Conservation (phyloP, 2,113 vertebrate species). For the Scartelaos histophorus region DNA sequence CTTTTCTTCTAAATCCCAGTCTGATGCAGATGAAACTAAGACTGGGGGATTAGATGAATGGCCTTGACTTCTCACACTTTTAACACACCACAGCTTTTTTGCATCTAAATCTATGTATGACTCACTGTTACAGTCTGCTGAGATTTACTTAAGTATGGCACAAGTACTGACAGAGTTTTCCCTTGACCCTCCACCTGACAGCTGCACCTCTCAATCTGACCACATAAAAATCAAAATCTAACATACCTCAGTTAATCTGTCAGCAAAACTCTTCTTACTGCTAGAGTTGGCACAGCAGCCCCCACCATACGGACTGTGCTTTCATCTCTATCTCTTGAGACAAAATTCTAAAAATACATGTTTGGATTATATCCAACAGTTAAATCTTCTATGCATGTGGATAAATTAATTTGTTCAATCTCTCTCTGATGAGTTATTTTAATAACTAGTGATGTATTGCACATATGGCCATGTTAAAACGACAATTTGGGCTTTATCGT, state of each 20-base stretch:
- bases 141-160: slow-evolving; percentile 35
- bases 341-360: neutral
- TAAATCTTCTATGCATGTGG: slow-evolving; percentile 18
- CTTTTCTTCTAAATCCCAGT: too few relatives aligned
- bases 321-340: slow-evolving; percentile 22
- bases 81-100: too few relatives aligned
- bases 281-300: slow-evolving; percentile 17
- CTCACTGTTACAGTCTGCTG: slow-evolving; percentile 31
- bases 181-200: slow-evolving; percentile 23
- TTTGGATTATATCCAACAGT: slow-evolving; percentile 20
- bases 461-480: slow-evolving; percentile 38
- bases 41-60: too few relatives aligned
- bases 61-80: too few relatives aligned
- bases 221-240: slow-evolving; percentile 51
- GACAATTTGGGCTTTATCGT: slow-evolving; percentile 29
- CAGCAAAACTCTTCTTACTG: slow-evolving; percentile 72
- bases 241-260: slow-evolving; percentile 48
- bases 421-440: slow-evolving; percentile 28
- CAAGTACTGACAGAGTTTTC: neutral
- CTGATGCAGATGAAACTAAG: too few relatives aligned
- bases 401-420: slow-evolving; percentile 38
- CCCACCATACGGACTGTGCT: slow-evolving; percentile 2
- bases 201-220: neutral
- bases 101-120: slow-evolving; percentile 21
- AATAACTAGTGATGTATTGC: slow-evolving; percentile 21